Percentiles rank a stretch among this genome's conserved stretches.
phyloP scores from a whole-genome alignment of 1,140 invertebrate species.

The Ceratina calcarata region DNA sequence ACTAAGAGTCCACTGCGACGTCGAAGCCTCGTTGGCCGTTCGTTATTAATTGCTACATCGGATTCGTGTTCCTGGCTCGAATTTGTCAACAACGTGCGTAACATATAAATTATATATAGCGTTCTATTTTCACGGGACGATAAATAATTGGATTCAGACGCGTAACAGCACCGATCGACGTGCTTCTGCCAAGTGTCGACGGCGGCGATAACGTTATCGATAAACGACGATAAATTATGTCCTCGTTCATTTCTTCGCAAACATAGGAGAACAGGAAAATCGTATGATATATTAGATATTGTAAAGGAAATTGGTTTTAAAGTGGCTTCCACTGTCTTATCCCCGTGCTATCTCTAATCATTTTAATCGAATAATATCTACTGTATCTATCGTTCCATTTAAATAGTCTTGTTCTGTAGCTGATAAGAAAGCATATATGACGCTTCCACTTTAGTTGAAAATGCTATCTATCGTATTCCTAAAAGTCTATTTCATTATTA shows the following conservation, averaged over 20 bases:
- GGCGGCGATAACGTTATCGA: slow-evolving; percentile 23
- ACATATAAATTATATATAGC: slow-evolving; percentile 30
- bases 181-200: slow-evolving; percentile 17
- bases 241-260: not conserved
- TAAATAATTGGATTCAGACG: slow-evolving; percentile 44
- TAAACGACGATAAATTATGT: not conserved
- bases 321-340: too few species aligned
- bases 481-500: too few species aligned
- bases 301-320: too few species aligned
- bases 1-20: slow-evolving; percentile 17
- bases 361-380: too few species aligned
- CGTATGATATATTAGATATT: too few species aligned
- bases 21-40: slow-evolving; percentile 27
- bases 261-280: too few species aligned
- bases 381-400: too few species aligned
- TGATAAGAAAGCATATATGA: too few species aligned
- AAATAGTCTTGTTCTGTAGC: too few species aligned
- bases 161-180: slow-evolving; percentile 12
- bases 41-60: slow-evolving; percentile 48
- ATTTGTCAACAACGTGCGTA: slow-evolving; percentile 32
- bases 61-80: slow-evolving; percentile 43
- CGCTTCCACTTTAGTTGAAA: too few species aligned
- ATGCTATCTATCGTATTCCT: too few species aligned
- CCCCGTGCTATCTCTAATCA: too few species aligned
- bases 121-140: slow-evolving; percentile 44